phyloP scores from a whole-genome alignment of 2,797 vertebrate species.

The Halcyon chelicuti region DNA sequence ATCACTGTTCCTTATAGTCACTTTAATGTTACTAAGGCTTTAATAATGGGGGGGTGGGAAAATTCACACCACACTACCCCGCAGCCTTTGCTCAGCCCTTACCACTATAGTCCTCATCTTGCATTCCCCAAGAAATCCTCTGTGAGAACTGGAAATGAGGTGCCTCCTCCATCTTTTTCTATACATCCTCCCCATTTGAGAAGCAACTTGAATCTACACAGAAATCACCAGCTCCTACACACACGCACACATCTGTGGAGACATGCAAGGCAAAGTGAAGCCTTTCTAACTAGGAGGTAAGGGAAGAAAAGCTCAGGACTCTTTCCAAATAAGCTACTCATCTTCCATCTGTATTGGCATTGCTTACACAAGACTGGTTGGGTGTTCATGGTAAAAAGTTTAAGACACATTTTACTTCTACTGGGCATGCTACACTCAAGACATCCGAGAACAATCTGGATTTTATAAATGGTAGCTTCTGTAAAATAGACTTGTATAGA shows the following conservation, averaged over 20 bases:
- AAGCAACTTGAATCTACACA: neutral
- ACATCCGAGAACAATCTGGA: neutral
- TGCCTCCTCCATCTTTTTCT: neutral
- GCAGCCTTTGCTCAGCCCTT: neutral
- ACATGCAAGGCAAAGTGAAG: neutral
- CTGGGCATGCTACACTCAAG: neutral
- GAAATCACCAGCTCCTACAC: neutral
- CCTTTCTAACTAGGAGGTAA: neutral
- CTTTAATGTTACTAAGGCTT: neutral
- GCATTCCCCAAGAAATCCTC: neutral
- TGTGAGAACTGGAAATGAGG: neutral
- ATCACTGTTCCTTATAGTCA: neutral
- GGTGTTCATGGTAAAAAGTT: neutral
- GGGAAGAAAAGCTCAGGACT: neutral
- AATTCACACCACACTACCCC: neutral
- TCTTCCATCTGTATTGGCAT: neutral
- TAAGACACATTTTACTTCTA: neutral
- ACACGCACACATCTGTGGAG: neutral
- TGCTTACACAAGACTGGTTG: neutral
- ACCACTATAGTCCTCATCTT: neutral
- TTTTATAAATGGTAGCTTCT: neutral
- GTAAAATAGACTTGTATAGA: neutral
- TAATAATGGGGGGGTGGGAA: neutral
- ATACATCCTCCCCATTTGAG: neutral
- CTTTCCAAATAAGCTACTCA: neutral